Conservation (phyloP, 2,888 invertebrate genomes). For the Alcis repandata region DNA sequence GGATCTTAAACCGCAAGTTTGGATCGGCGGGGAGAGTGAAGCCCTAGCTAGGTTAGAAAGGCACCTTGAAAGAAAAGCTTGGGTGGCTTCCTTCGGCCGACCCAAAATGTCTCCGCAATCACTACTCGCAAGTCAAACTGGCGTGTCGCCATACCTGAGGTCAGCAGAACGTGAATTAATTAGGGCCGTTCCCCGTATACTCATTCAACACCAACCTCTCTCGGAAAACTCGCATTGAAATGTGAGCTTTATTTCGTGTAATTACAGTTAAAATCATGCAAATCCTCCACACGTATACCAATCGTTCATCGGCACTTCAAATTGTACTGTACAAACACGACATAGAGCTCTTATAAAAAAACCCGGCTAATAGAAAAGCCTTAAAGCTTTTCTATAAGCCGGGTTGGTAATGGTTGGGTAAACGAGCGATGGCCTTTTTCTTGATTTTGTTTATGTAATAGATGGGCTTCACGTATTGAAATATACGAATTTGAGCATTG, state of each 20-base stretch:
- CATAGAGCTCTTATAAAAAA: not conserved
- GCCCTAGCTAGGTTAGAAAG: conserved; percentile 90
- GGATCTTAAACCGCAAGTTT: conserved; percentile 89
- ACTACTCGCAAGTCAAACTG: conserved; percentile 93
- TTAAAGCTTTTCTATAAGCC: not conserved
- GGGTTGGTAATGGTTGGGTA: not conserved
- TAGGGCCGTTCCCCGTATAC: conserved; percentile 6
- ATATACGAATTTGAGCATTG: not conserved
- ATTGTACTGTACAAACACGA: not conserved
- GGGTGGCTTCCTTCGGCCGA: conserved; percentile 95
- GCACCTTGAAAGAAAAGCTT: conserved; percentile 93
- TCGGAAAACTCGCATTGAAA: conserved; percentile 1
- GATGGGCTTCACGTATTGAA: not conserved
- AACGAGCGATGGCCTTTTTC: not conserved
- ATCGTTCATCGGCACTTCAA: not conserved
- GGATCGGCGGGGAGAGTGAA: conserved; percentile 93
- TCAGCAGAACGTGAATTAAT: conserved; percentile 44
- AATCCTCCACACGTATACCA: not conserved
- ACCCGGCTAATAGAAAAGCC: too few species aligned
- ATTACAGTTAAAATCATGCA: not conserved
- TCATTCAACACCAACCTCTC: not conserved
- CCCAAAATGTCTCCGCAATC: conserved; percentile 97
- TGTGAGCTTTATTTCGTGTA: not conserved
- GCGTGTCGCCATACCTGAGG: conserved; percentile 93
- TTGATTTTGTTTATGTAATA: conserved; percentile 1